Evolutionary conservation across 1,140 invertebrate genomes (phyloP).

Genomic region (Drosophila tristis): DNA sequence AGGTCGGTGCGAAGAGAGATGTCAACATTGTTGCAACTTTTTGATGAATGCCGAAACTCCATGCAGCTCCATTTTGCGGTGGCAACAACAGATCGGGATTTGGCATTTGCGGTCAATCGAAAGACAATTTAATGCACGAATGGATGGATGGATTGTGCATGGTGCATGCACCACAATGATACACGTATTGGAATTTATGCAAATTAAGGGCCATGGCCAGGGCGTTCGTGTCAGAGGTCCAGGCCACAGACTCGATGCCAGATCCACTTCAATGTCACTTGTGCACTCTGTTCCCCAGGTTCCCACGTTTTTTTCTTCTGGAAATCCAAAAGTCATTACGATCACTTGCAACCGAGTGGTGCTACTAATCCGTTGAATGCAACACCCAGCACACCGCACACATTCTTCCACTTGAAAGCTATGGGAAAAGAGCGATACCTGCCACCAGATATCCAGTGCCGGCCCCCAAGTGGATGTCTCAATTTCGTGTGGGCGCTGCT

Average conservation of each 20-base stretch:
- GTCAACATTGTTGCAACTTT: conserved; percentile 74
- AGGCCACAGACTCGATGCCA: conserved; percentile 5
- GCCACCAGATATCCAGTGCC: background rate
- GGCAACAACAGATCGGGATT: background rate
- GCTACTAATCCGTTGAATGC: conserved; percentile 72
- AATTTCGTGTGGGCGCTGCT: conserved; percentile 72
- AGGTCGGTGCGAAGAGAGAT: conserved; percentile 18
- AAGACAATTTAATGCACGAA: conserved; percentile 76
- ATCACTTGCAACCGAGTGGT: conserved; percentile 60
- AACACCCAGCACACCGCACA: conserved; percentile 53
- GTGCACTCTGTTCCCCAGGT: conserved; percentile 54
- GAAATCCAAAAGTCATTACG: conserved; percentile 74
- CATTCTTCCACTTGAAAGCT: conserved; percentile 45
- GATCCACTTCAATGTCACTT: conserved; percentile 52
- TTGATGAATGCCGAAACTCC: conserved; percentile 65
- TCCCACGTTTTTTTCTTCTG: conserved; percentile 17
- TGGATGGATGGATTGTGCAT: conserved; percentile 40
- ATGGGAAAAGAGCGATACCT: conserved; percentile 50
- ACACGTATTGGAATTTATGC: conserved; percentile 55
- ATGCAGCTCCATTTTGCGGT: conserved; percentile 16
- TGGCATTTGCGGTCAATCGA: conserved; percentile 54
- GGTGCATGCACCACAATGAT: too few species aligned
- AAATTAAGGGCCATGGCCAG: conserved; percentile 49
- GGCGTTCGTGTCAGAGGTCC: conserved; percentile 29
- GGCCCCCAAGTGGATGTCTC: conserved; percentile 49